Percentiles rank a stretch among this genome's conserved stretches.
Conservation (phyloP, 2,888 invertebrate genomes). For the Tiphia femorata region DNA sequence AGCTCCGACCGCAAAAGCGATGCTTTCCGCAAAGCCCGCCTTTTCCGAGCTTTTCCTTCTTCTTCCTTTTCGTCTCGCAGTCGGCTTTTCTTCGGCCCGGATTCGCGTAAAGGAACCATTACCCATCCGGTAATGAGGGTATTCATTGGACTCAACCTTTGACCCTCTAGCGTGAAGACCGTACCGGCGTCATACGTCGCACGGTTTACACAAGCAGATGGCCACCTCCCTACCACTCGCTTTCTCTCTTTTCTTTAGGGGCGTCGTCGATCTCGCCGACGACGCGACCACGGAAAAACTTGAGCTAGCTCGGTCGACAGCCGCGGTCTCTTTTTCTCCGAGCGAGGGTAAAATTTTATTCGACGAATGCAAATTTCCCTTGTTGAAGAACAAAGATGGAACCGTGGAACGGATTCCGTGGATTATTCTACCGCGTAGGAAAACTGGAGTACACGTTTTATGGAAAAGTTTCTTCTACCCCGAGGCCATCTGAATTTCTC, state of each 20-base stretch:
- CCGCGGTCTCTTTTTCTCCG: too few relatives aligned
- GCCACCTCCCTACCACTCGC: conserved; percentile 26
- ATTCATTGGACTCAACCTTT: conserved; percentile 58
- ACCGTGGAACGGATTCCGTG: too few relatives aligned
- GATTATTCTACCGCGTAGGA: too few relatives aligned
- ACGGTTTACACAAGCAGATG: conserved; percentile 58
- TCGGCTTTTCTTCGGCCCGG: conserved; percentile 29
- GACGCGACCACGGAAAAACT: neutral
- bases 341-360: too few relatives aligned
- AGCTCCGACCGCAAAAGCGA: neutral
- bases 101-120: conserved; percentile 55
- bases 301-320: too few relatives aligned
- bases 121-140: conserved; percentile 53
- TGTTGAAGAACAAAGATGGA: too few relatives aligned
- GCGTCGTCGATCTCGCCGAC: neutral
- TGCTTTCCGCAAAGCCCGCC: conserved; percentile 17
- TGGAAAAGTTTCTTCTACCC: too few relatives aligned
- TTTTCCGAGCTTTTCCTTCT: conserved; percentile 13
- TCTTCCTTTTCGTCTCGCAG: conserved; percentile 9
- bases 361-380: too few relatives aligned
- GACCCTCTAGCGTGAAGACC: conserved; percentile 35
- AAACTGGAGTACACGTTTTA: too few relatives aligned
- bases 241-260: neutral
- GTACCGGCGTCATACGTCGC: conserved; percentile 36
- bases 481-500: too few relatives aligned